Evolutionary conservation across 2,797 vertebrate species (phyloP).

Genomic region (Sandelia bainsii): DNA sequence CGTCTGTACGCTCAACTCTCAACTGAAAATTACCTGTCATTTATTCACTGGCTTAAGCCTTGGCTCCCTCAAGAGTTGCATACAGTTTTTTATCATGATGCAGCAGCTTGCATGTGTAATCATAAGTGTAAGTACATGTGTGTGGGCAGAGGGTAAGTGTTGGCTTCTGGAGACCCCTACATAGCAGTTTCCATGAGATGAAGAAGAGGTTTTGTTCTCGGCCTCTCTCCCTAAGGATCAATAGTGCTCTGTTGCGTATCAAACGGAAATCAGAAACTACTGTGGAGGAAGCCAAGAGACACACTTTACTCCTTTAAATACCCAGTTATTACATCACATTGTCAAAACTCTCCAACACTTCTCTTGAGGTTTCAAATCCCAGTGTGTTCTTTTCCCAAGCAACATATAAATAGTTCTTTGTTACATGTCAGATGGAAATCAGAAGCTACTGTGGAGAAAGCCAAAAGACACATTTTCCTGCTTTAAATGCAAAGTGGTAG

Average conservation of each 20-base stretch:
- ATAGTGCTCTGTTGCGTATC: conserved; percentile 83
- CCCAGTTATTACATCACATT: conserved; percentile 66
- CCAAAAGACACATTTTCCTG: conserved; percentile 49
- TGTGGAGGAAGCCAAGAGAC: conserved; percentile 60
- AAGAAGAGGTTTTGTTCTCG: conserved; percentile 57
- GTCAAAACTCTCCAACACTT: conserved; percentile 44
- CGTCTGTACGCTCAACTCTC: conserved; percentile 73
- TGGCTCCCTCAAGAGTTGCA: conserved; percentile 67
- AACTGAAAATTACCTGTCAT: conserved; percentile 88
- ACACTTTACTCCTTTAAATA: conserved; percentile 70
- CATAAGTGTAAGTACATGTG: conserved; percentile 7
- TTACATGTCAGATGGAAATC: conserved; percentile 79
- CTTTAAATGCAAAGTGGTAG: conserved; percentile 72
- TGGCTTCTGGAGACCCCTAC: conserved; percentile 39
- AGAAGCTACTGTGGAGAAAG: conserved; percentile 69
- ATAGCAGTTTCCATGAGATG: conserved; percentile 30
- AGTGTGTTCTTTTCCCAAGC: conserved; percentile 38
- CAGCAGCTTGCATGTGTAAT: conserved; percentile 38
- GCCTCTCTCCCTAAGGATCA: conserved; percentile 82
- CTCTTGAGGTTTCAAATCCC: conserved; percentile 51
- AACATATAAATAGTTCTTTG: conserved; percentile 79
- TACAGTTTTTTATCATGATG: conserved; percentile 45
- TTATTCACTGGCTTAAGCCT: conserved; percentile 82
- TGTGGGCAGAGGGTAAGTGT: conserved; percentile 23
- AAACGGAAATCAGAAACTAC: conserved; percentile 79